These are phyloP conservation scores for Mastacembelus armatus DNA, from an alignment of 2,797 vertebrate genomes.

Conservation along the genomic window DNA sequence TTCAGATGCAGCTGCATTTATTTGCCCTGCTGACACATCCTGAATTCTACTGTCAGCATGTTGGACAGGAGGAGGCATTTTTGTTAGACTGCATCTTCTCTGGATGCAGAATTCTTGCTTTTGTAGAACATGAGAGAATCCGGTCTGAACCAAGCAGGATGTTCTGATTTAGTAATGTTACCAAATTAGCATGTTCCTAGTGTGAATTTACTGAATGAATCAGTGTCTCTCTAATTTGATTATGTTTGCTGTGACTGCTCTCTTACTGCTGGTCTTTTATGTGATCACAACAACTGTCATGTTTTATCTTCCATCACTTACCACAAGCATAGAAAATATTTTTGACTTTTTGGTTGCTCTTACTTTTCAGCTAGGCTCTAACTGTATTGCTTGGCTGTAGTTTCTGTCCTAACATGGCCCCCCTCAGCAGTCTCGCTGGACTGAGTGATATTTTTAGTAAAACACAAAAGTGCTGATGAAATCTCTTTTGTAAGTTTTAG, in stretches of 20 bases:
- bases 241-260: slow-evolving; percentile 4
- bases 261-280: not conserved
- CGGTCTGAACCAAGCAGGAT: slow-evolving; percentile 39
- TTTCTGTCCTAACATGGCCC: slow-evolving; percentile 5
- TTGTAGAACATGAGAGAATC: slow-evolving; percentile 31
- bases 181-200: slow-evolving; percentile 43
- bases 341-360: not conserved
- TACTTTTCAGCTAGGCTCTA: not conserved
- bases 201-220: slow-evolving; percentile 50
- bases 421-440: slow-evolving; percentile 11
- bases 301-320: slow-evolving; percentile 2
- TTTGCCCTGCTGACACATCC: slow-evolving; percentile 50
- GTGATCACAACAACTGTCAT: not conserved
- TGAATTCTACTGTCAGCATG: slow-evolving; percentile 42
- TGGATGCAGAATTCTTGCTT: slow-evolving; percentile 23
- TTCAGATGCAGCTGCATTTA: slow-evolving; percentile 58
- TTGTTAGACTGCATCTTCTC: slow-evolving; percentile 41
- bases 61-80: slow-evolving; percentile 38
- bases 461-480: slow-evolving; percentile 23
- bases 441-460: slow-evolving; percentile 11
- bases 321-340: not conserved
- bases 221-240: slow-evolving; percentile 23
- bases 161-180: slow-evolving; percentile 32
- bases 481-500: not conserved
- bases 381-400: slow-evolving; percentile 11